Evolutionary conservation across 2,888 invertebrate genomes (phyloP), one percentile per base, ranked within the genome.

Genomic region (Drosophila neotestacea): DNA sequence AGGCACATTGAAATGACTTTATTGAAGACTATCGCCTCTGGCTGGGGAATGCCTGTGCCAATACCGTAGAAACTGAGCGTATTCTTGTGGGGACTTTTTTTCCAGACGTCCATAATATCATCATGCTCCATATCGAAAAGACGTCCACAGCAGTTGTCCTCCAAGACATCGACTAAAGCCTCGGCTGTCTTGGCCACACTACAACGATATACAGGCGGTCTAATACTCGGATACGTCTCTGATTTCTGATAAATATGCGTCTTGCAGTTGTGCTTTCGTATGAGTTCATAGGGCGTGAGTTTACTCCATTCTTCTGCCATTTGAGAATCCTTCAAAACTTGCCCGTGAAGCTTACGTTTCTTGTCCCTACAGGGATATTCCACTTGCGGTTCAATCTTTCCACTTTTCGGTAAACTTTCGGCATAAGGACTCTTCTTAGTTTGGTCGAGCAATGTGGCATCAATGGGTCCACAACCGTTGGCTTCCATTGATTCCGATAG

Each of bases 21-120:
- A 9, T 84, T 70, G 4, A 76, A 84, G 0, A 34, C 0, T 0
- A 28, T 1, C 0, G 70, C 79, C 39, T 67, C 68, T 5, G 75
- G 73, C 4, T 27, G 6, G 1, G 39, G 6, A 1, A 34, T 42
- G 0, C 42, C 38, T 5, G 74, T 22, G 1, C 51, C 60, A 0
- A 88, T 52, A 0, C 84, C 84, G 16, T 84, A 88, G n/a, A 51
- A 86, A 6, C 68, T 28, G 2, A 84, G 55, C 0, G 59, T 54
- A 0, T 56, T 22, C 32, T 83, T 84, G 32, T 72, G n/a, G 1
- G 71, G 70, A 30, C 50, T 67, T 6, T 39, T 28, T 5, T 68
- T 56, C 88, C 88, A 84, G 2, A 76, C 58, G 1, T 76, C 52
- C 0, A 84, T 6, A 3, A 76, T 62, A 6, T 88, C 78, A 16